These are phyloP conservation scores for Panzeria rudis DNA, from an alignment of 2,888 invertebrate species.

Conservation along the genomic window DNA sequence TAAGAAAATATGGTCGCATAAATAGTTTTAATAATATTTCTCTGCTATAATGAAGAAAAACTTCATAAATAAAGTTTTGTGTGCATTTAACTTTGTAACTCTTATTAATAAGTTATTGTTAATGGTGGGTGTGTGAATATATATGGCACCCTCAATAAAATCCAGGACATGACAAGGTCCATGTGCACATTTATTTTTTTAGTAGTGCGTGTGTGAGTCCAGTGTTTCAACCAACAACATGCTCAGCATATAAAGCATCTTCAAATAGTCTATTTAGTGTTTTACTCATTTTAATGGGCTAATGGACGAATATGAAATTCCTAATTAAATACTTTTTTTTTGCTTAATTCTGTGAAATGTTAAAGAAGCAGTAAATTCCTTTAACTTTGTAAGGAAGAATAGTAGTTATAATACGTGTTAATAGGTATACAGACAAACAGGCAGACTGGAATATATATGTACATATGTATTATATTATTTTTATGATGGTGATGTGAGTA, in stretches of 20 bases:
- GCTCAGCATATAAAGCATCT: slow-evolving; percentile 66
- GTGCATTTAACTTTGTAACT: slow-evolving; percentile 50
- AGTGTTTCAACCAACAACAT: slow-evolving; percentile 34
- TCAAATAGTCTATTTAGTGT: slow-evolving; percentile 58
- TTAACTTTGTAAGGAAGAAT: slow-evolving; percentile 19
- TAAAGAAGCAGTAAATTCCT: neutral
- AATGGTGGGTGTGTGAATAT: slow-evolving; percentile 8
- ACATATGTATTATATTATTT: neutral
- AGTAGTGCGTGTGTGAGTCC: neutral
- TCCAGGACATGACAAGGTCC: neutral
- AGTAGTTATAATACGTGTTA: slow-evolving; percentile 2
- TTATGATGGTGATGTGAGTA: neutral
- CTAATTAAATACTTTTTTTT: slow-evolving; percentile 65
- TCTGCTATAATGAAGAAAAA: slow-evolving; percentile 47
- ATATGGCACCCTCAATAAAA: slow-evolving; percentile 16
- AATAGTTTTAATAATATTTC: slow-evolving; percentile 35
- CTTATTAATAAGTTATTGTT: slow-evolving; percentile 15
- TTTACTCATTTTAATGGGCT: slow-evolving; percentile 36
- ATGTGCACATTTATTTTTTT: slow-evolving; percentile 6
- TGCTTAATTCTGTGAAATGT: slow-evolving; percentile 25
- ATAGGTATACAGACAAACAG: neutral
- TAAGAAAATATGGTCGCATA: slow-evolving; percentile 13
- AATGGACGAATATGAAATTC: slow-evolving; percentile 48
- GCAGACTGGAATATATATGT: neutral
- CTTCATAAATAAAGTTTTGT: slow-evolving; percentile 15